A percentile compares a stretch with the other conserved stretches of the same genome.
These are phyloP conservation scores for Struthio camelus DNA, from an alignment of 2,113 vertebrate species.

Conservation along the genomic window DNA sequence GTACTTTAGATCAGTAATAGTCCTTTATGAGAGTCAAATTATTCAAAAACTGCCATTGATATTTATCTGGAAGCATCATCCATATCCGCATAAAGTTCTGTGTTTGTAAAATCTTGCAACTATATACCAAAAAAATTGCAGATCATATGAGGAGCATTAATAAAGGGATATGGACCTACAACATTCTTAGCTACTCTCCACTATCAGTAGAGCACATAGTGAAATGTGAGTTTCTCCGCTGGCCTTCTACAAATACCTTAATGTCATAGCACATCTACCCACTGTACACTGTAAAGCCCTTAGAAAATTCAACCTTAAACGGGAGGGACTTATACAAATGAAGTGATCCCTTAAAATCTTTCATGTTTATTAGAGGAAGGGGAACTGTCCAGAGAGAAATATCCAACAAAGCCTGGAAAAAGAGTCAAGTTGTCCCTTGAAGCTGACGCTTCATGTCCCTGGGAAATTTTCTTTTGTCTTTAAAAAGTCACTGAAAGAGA, in stretches of 20 bases:
- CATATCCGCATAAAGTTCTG: not conserved
- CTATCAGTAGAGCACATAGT: not conserved
- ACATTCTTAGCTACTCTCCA: not conserved
- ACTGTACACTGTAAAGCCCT: not conserved
- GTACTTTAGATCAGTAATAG: not conserved
- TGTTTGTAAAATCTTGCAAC: not conserved
- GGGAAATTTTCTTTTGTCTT: not conserved
- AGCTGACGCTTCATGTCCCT: not conserved
- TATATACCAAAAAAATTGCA: not conserved
- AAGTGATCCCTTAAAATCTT: not conserved
- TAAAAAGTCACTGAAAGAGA: not conserved
- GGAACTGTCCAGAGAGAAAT: not conserved
- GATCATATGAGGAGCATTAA: not conserved
- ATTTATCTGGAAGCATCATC: not conserved
- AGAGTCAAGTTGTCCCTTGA: not conserved
- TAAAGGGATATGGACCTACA: not conserved
- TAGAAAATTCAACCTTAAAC: not conserved
- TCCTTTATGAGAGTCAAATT: not conserved
- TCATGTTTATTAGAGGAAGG: not conserved
- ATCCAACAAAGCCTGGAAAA: not conserved
- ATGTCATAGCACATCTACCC: not conserved
- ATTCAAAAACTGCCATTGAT: not conserved
- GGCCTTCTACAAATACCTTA: not conserved
- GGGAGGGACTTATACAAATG: not conserved
- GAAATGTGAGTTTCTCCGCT: not conserved